Evolutionary conservation across 2,113 vertebrate species (phyloP).

Genomic region (Ptyas mucosa): DNA sequence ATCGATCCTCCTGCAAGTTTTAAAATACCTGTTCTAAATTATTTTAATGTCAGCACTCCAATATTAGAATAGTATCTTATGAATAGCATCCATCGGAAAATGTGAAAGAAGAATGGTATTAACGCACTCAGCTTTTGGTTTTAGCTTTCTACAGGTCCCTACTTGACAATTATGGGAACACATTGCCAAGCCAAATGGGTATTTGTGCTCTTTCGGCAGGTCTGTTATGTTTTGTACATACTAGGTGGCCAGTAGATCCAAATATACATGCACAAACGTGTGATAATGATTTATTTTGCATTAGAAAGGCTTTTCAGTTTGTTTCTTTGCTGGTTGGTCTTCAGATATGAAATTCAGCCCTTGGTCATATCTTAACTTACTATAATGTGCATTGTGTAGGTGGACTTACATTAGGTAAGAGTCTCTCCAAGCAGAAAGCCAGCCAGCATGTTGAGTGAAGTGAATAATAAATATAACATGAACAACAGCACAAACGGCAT

Average conservation of each 20-base stretch:
- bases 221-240: background rate
- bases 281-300: constrained; percentile 12
- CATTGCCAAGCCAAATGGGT: background rate
- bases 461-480: constrained; percentile 70
- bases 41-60: background rate
- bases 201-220: background rate
- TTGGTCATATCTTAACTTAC: constrained; percentile 43
- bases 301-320: constrained; percentile 1
- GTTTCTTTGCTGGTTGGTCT: background rate
- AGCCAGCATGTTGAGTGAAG: constrained; percentile 52
- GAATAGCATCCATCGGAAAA: background rate
- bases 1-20: background rate
- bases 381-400: constrained; percentile 64
- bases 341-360: background rate
- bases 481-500: constrained; percentile 48
- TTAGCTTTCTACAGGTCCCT: background rate
- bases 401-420: constrained; percentile 58
- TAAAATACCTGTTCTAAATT: background rate
- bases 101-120: background rate
- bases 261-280: background rate
- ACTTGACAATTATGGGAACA: background rate
- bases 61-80: background rate
- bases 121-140: background rate
- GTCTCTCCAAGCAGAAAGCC: constrained; percentile 32
- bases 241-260: background rate